Evolutionary conservation across 1,140 invertebrate species (phyloP).

Genomic region (Philopotamus ludificatus): DNA sequence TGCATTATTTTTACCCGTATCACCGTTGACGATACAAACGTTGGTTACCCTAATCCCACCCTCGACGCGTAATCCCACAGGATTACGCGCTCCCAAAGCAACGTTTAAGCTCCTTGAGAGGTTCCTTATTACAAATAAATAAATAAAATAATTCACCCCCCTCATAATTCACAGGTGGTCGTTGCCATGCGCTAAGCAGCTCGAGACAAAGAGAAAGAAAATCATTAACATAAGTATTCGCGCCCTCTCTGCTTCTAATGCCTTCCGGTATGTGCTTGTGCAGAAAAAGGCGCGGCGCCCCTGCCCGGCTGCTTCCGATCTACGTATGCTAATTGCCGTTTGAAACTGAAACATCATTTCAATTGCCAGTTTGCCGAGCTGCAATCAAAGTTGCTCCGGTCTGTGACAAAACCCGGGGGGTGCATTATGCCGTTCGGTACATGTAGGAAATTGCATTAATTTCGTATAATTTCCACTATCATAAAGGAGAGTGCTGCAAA

Average conservation of each 20-base stretch:
- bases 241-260: no score
- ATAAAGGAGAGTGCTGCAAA: background rate
- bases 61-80: slow-evolving; percentile 1
- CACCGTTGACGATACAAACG: no score
- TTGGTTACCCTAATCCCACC: background rate
- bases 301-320: no score
- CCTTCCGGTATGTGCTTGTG: no score
- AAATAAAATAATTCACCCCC: slow-evolving; percentile 8
- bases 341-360: background rate
- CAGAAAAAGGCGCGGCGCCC: no score
- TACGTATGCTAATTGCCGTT: no score
- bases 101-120: background rate
- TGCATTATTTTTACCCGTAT: no score
- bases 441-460: background rate
- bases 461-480: background rate
- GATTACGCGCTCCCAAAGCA: background rate
- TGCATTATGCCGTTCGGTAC: no score
- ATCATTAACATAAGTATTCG: no score
- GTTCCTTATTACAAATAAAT: slow-evolving; percentile 7
- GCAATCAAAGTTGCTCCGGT: background rate
- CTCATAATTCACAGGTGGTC: background rate
- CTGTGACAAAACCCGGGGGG: no score
- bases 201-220: background rate
- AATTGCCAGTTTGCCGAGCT: background rate
- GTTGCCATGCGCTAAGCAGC: no score